phyloP scores from a whole-genome alignment of 1,140 invertebrate genomes.

The Pogonomyrmex californicus region DNA sequence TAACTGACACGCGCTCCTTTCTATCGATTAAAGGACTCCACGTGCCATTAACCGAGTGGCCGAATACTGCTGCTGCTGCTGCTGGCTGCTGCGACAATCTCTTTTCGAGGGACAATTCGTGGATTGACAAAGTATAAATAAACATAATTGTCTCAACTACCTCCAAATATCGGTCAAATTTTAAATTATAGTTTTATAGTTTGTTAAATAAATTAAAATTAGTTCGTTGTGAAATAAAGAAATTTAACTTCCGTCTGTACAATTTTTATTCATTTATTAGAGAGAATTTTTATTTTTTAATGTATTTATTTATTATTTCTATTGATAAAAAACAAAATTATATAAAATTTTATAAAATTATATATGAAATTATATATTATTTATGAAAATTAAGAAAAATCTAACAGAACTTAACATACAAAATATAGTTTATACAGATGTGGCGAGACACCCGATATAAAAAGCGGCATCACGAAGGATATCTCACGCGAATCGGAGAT shows the following conservation, averaged over 20 bases:
- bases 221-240: neutral
- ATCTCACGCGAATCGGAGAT: conserved; percentile 44
- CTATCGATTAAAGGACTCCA: conserved; percentile 73
- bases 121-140: neutral
- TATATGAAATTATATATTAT: no score
- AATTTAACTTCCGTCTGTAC: neutral
- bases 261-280: neutral
- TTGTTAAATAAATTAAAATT: neutral
- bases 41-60: conserved; percentile 69
- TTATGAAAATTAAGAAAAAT: neutral
- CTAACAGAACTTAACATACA: neutral
- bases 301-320: neutral
- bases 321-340: neutral
- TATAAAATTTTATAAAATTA: no score
- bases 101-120: neutral
- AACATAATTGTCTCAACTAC: conserved; percentile 1
- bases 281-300: neutral
- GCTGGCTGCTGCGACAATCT: conserved; percentile 48
- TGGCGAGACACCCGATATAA: conserved; percentile 10
- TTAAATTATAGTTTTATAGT: neutral
- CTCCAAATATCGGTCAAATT: neutral
- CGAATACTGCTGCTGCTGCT: conserved; percentile 48
- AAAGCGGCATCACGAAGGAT: neutral
- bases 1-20: conserved; percentile 70
- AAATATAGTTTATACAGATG: neutral